These are phyloP conservation scores for Danaus chrysippus DNA, from an alignment of 2,888 invertebrate species.

Conservation along the genomic window DNA sequence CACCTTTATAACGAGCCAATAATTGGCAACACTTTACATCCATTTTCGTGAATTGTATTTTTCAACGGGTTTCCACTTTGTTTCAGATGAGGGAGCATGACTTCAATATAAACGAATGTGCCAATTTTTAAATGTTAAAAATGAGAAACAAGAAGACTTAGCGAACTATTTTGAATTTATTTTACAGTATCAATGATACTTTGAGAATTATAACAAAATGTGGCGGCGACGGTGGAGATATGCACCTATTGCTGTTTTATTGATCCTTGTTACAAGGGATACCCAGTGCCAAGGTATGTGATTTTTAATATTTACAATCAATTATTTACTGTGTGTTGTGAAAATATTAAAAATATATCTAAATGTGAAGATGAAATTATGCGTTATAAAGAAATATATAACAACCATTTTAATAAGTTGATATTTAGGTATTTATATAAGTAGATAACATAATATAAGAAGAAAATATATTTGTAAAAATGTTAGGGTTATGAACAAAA, in stretches of 20 bases:
- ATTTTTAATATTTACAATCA: neutral
- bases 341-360: neutral
- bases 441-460: no score
- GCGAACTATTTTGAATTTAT: conserved; percentile 20
- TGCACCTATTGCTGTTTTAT: conserved; percentile 64
- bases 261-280: conserved; percentile 64
- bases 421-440: no score
- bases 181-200: conserved; percentile 57
- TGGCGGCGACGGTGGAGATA: conserved; percentile 72
- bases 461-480: no score
- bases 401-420: no score
- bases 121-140: conserved; percentile 24
- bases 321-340: neutral
- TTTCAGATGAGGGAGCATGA: conserved; percentile 68
- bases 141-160: conserved; percentile 24
- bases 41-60: conserved; percentile 3
- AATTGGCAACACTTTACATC: conserved; percentile 16
- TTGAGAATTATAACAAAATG: conserved; percentile 67
- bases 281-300: conserved; percentile 68
- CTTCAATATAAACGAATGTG: conserved; percentile 43
- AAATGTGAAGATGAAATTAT: no score
- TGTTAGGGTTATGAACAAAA: no score
- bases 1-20: conserved; percentile 19
- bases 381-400: no score
- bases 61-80: conserved; percentile 40